phyloP scores from a whole-genome alignment of 2,888 invertebrate genomes.

The Cataglyphis cursor region DNA sequence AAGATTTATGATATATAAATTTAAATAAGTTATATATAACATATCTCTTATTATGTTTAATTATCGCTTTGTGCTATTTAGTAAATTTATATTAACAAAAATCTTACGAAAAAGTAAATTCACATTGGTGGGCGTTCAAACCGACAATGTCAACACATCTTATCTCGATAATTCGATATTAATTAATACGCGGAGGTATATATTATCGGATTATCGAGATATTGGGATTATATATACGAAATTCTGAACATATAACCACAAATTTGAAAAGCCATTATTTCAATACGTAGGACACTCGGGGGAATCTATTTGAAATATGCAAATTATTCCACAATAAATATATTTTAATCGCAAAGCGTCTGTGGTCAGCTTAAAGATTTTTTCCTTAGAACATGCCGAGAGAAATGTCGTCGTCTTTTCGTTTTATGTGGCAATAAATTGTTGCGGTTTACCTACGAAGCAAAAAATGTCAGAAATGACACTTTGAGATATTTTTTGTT shows the following conservation, averaged over 20 bases:
- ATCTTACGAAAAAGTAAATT: slow-evolving; percentile 17
- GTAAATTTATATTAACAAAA: slow-evolving; percentile 13
- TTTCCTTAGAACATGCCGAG: neutral
- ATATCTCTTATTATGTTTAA: neutral
- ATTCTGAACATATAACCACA: slow-evolving; percentile 24
- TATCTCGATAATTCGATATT: slow-evolving; percentile 45
- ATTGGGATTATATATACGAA: slow-evolving; percentile 21
- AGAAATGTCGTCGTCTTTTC: too few relatives aligned
- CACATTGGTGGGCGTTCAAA: neutral
- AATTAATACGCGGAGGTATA: slow-evolving; percentile 32
- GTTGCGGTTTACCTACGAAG: neutral
- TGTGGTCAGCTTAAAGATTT: neutral
- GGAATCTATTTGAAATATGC: neutral
- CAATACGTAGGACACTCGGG: slow-evolving; percentile 7
- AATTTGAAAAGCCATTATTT: slow-evolving; percentile 36
- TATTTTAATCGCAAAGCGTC: neutral
- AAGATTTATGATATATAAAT: too few relatives aligned
- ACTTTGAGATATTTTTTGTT: neutral
- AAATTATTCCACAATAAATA: neutral
- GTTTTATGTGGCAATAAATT: slow-evolving; percentile 23
- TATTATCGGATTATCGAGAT: slow-evolving; percentile 43
- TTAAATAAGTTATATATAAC: neutral
- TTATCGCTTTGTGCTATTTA: slow-evolving; percentile 22
- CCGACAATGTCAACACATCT: slow-evolving; percentile 13
- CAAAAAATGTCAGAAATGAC: neutral